Evolutionary conservation across 2,797 vertebrate genomes (phyloP), one percentile per base, ranked within the genome.

Genomic region (Garrulus glandarius): DNA sequence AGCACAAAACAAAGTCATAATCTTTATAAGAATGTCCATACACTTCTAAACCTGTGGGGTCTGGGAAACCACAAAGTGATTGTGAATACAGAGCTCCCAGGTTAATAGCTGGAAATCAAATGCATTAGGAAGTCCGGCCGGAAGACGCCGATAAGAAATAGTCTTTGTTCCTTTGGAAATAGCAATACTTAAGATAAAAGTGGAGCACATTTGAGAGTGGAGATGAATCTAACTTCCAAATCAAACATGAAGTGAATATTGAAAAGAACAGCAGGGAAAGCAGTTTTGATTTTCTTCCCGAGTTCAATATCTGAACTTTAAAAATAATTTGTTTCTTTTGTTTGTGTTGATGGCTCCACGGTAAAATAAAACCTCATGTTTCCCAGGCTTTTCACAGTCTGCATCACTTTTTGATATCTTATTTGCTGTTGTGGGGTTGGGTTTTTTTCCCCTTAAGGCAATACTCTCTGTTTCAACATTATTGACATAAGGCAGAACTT

Each of bases 61-160:
- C 84, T 89, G 84, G 79, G 90, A 89, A 86, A 95, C 64, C 87
- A 87, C 92, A 67, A 97, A 98, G 97, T 95, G 97, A 93, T 95
- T 93, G 96, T 64, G 84, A 94, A 67, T 57, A 10, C 12, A 86
- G 96, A 96, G 97, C 92, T 97, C 65, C 88, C 93, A 87, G 98
- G 98, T 98, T 98, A 98, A 98, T 98, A 98, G 98, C 94, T 95
- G 94, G 85, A 80, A 97, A 96, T 96, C 95, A 97, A 97, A 97
- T 76, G 93, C 92, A 78, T 96, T 95, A 97, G 97, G 97, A 98
- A 93, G 79, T 96, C 92, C 97, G 96, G 97, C 93, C 95, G 96
- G 95, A 95, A 97, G 91, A 61, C 7, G 78, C 79, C 97, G 98
- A 98, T 98, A 98, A 97, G 97, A 67, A 95, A 85, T 41, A 44